These are phyloP conservation scores for Rafetus swinhoei DNA, from an alignment of 2,113 vertebrate species.

Conservation along the genomic window DNA sequence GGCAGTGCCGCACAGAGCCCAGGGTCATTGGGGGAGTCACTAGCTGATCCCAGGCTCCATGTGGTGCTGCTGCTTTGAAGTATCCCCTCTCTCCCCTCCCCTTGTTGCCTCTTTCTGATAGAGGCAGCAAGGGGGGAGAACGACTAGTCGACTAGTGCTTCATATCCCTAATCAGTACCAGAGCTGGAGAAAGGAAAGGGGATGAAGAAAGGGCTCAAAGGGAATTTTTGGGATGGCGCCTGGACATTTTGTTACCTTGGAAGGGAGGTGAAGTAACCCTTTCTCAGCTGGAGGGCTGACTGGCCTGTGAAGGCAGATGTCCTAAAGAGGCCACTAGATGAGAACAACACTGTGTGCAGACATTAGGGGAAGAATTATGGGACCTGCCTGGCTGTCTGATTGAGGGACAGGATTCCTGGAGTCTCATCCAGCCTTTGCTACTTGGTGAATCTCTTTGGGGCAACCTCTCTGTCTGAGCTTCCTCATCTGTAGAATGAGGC, in stretches of 20 bases:
- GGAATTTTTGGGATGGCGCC: not conserved
- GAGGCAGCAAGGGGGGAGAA: no score
- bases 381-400: not conserved
- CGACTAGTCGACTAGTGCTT: no score
- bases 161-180: not conserved
- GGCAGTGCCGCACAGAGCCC: no score
- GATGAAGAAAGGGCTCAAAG: not conserved
- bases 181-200: not conserved
- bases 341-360: not conserved
- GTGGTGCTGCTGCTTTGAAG: no score
- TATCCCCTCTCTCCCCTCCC: no score
- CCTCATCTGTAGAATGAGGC: not conserved
- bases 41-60: no score
- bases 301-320: not conserved
- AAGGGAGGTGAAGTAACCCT: not conserved
- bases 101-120: no score
- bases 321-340: not conserved
- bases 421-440: not conserved
- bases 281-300: not conserved
- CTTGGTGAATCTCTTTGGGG: not conserved
- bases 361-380: not conserved
- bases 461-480: not conserved
- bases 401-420: not conserved
- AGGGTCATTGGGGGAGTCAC: no score
- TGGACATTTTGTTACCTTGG: not conserved